These are phyloP conservation scores for Cephalopterus ornatus DNA, from an alignment of 2,113 vertebrate species.

Conservation along the genomic window DNA sequence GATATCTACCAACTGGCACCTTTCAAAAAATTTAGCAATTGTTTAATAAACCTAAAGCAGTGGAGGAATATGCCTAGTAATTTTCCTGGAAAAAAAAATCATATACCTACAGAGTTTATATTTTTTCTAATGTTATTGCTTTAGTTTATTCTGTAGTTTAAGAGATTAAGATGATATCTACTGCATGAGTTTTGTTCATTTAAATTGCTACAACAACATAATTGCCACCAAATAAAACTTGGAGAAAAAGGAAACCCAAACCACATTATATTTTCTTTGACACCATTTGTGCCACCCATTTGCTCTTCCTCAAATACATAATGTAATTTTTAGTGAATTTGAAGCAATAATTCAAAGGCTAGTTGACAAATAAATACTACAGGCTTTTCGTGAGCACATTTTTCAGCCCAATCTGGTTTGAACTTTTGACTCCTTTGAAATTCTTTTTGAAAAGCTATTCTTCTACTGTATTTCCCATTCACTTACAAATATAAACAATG, in stretches of 20 bases:
- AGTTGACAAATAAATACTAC: not conserved
- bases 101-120: not conserved
- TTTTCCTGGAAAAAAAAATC: not conserved
- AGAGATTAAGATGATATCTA: not conserved
- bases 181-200: not conserved
- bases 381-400: not conserved
- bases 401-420: not conserved
- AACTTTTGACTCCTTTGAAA: not conserved
- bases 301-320: not conserved
- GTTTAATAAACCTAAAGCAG: not conserved
- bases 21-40: not conserved
- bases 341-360: not conserved
- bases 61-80: not conserved
- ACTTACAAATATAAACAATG: not conserved
- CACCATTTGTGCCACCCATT: accelerated
- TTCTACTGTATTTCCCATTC: not conserved
- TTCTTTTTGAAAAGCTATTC: not conserved
- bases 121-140: not conserved
- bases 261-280: not conserved
- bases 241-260: not conserved
- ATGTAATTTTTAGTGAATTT: not conserved
- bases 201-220: not conserved
- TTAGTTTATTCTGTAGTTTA: not conserved
- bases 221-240: not conserved
- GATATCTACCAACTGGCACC: not conserved